Base-by-base conservation (phyloP, 2,113 vertebrate genomes). In the Bufo gargarizans region DNA sequence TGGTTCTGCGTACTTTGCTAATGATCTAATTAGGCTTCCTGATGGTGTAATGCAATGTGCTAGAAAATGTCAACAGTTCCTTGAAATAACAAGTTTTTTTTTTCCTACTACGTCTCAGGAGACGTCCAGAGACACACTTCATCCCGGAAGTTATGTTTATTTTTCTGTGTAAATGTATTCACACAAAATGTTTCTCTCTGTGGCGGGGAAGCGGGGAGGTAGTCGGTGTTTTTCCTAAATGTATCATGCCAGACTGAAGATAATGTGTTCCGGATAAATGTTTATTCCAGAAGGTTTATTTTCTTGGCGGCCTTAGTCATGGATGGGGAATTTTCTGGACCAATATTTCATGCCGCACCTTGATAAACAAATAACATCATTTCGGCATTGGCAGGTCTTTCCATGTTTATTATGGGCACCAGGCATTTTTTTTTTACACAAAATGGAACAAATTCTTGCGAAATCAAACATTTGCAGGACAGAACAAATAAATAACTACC, bases 21-120 rank as follows among this genome's bases (percentile, higher is more conserved):
- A 88, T 78, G 82, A 49, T 19, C 87, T 84, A 89, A 89, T 89
- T 89, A 89, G 53, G 56, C 9, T 50, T 69, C n/a, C 49, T 67
- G 79, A 87, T 63, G 79, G 67, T 77, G 79, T 82, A 69, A 88
- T 61, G 69, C 45, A 77, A 71, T 14, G 45, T 63, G 43, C 56
- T 13, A 72, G 53, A 72, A 50, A 81, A 82, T 53, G 79, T 74
- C 56, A 88, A 65, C 71, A 84, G 6, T 33, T 84, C 53, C 77
- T 82, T 6, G 49, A 50, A 88, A 63, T 63, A 82, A 53, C 20
- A 50, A 12, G 3, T 53, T 71, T 33, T 86, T 82, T 74, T 65
- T 74, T 55, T 16, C 86, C 47, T 50, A 33, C 9, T 82, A 53
- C 79, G 11, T 20, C 53, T 47, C 65, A 22, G 7, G 47, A 50